phyloP scores from a whole-genome alignment of 2,888 invertebrate species.

The Micropterix aruncella region DNA sequence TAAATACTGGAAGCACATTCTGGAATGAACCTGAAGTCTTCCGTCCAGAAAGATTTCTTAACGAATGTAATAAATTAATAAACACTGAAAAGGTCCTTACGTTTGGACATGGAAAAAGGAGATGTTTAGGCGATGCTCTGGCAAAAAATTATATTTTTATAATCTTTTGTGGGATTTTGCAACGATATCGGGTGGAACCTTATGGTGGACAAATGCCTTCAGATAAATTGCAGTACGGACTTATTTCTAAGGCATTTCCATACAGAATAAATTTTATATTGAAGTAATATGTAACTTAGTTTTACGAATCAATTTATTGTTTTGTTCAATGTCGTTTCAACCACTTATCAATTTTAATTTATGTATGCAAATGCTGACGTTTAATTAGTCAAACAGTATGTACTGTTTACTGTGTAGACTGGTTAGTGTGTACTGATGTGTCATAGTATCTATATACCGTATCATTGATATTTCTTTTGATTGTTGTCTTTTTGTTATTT shows the following conservation, averaged over 20 bases:
- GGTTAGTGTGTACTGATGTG: too few relatives aligned
- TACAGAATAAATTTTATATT: neutral
- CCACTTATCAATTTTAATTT: too few relatives aligned
- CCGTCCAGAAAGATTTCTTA: constrained; percentile 44
- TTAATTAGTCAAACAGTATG: too few relatives aligned
- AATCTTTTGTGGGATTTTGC: constrained; percentile 52
- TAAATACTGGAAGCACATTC: constrained; percentile 38
- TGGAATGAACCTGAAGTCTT: constrained; percentile 49
- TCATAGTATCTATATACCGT: too few relatives aligned
- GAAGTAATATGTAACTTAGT: too few relatives aligned
- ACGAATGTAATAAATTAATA: neutral
- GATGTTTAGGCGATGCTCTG: constrained; percentile 69
- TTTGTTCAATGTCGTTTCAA: too few relatives aligned
- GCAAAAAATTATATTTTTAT: constrained; percentile 61
- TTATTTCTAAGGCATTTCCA: neutral
- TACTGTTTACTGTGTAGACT: too few relatives aligned
- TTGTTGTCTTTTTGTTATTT: too few relatives aligned
- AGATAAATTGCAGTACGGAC: neutral
- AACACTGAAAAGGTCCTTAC: neutral
- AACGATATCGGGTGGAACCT: constrained; percentile 34
- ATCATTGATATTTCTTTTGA: too few relatives aligned
- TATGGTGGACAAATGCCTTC: constrained; percentile 11
- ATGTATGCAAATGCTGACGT: too few relatives aligned
- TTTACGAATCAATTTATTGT: too few relatives aligned
- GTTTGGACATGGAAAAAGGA: constrained; percentile 42